Percentiles rank a stretch among this genome's conserved stretches.
phyloP scores from a whole-genome alignment of 2,888 invertebrate genomes.

The Andrena hattorfiana region DNA sequence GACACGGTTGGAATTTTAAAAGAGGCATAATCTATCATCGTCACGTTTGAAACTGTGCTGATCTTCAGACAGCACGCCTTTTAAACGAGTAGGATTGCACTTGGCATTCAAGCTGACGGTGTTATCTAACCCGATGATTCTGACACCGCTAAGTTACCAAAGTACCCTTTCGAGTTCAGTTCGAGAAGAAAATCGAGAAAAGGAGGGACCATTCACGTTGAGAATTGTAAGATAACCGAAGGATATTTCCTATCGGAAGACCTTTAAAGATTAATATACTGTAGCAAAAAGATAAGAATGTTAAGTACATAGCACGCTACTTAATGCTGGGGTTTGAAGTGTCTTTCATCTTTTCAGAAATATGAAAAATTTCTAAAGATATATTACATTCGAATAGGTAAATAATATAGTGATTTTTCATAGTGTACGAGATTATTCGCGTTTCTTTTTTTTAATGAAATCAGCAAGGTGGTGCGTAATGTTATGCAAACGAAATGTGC shows the following conservation, averaged over 20 bases:
- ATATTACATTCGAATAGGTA: too few relatives aligned
- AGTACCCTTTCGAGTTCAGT: slow-evolving; percentile 19
- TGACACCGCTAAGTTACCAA: not conserved
- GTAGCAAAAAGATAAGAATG: too few relatives aligned
- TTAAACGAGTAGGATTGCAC: slow-evolving; percentile 44
- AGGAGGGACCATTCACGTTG: slow-evolving; percentile 24
- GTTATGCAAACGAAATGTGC: too few relatives aligned
- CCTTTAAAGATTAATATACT: not conserved
- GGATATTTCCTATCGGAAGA: slow-evolving; percentile 17
- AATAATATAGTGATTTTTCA: too few relatives aligned
- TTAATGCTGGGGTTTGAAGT: too few relatives aligned
- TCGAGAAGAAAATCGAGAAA: slow-evolving; percentile 33
- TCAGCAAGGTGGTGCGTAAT: too few relatives aligned
- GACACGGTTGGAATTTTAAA: slow-evolving; percentile 60
- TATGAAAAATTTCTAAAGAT: too few relatives aligned
- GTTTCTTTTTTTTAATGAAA: too few relatives aligned
- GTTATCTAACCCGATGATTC: slow-evolving; percentile 65
- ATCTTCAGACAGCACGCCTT: slow-evolving; percentile 59
- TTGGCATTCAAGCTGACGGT: slow-evolving; percentile 61
- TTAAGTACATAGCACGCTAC: too few relatives aligned
- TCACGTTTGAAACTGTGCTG: slow-evolving; percentile 50
- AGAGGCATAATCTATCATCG: slow-evolving; percentile 46
- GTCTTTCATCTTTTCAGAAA: too few relatives aligned
- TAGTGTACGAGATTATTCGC: too few relatives aligned
- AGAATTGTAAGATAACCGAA: slow-evolving; percentile 42